Base-by-base conservation (phyloP, 2,113 vertebrate species). In the Zosterops hypoxanthus region DNA sequence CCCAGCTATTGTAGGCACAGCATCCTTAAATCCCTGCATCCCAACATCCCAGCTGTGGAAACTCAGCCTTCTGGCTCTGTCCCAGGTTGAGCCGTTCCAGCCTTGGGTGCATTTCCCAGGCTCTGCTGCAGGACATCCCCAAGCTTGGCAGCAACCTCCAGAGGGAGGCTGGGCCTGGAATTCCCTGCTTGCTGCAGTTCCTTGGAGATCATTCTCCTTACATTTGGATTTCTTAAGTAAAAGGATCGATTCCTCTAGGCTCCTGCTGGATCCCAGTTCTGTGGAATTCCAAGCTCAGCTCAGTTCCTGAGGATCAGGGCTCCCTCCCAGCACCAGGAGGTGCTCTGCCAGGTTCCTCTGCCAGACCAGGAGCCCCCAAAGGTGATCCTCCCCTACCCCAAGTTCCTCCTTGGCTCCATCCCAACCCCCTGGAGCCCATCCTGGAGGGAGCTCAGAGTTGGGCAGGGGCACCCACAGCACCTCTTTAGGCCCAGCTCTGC, bases 111-210 rank as follows among this genome's bases (percentile, higher is more conserved):
- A 10, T 17, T 24, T 22, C 71, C 36, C 61, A 8, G 56, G 79
- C 34, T 17, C 31, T 25, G 52, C 61, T 21, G 31, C 71, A 34
- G 71, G 71, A 42, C 13, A 9, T 2, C 10, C 42, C 70, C 52
- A 16, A 6, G 34, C 42, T 5, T 3, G 15, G 59, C 22, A n/a
- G 41, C n/a, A 46, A 5, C 6, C 7, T 12, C n/a, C 24, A 2
- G 29, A 56, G 26, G 17, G 16, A 59, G 14, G 21, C 25, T 31
- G 5, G 1, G 34, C 34, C 34, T 0, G 0, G 14, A 52, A 14
- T 44, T 86, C 63, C 61, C 11, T 5, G 36, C 13, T 29, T 4
- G 36, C 21, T 29, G 29, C 59, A 23, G 20, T 1, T 65, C 41
- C 60, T 7, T 22, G n/a, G 41, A 23, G 29, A 23, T 22, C 41